Conservation (phyloP, 1,140 invertebrate genomes). For the Tribolium madens region DNA sequence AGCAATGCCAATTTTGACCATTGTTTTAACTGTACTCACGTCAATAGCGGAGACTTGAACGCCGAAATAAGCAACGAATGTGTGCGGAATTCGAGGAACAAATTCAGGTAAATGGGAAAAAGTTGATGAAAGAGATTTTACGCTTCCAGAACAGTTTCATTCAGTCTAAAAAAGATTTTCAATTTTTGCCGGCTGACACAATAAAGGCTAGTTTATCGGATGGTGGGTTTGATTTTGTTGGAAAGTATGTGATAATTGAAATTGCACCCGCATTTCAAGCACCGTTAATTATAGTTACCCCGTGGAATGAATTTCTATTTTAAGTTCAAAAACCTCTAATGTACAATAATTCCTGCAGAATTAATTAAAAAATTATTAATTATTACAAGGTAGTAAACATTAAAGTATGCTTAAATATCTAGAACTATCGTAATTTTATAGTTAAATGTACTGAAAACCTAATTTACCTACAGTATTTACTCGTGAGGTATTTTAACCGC, state of each 20-base stretch:
- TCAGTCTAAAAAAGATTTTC: not conserved
- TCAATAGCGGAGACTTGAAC: constrained; percentile 19
- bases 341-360: not conserved
- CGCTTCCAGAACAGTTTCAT: not conserved
- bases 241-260: constrained; percentile 9
- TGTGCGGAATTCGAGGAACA: not conserved
- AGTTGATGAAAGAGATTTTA: constrained; percentile 23
- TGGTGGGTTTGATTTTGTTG: not conserved
- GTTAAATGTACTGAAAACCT: not conserved
- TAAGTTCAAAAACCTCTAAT: not conserved
- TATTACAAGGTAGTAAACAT: not conserved
- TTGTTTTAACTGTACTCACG: not conserved
- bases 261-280: constrained; percentile 11
- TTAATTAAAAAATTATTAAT: not conserved
- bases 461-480: not conserved
- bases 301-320: not conserved
- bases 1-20: not conserved
- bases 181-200: not conserved
- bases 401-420: not conserved
- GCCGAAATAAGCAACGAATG: not conserved
- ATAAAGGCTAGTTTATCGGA: no score
- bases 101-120: constrained; percentile 29
- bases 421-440: not conserved
- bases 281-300: not conserved
- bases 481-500: not conserved